Base-by-base conservation (phyloP, 2,113 vertebrate genomes). In the Tringa solitaria region DNA sequence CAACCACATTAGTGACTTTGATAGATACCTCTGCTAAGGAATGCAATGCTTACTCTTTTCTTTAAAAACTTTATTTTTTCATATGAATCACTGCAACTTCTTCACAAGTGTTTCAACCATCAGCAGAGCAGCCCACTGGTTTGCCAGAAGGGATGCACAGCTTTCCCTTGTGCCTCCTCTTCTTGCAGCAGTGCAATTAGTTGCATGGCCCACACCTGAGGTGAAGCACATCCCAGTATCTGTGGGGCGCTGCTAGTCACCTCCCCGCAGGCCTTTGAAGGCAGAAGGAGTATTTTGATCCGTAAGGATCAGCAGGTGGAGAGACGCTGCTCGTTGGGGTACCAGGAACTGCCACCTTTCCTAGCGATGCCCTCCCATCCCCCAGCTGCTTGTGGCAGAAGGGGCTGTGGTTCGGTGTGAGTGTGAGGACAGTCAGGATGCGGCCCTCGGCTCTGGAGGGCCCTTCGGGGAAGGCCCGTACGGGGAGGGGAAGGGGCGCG, bases 401-500 rank as follows among this genome's bases (percentile, higher is more conserved):
- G 50, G 65, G 65, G 50, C 64, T 32, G 59, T 16, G 81, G 60
- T 10, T 28, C 21, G 1, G 11, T 1, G 9, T 3, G 51, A 84
- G 54, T 1, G 9, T 3, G 51, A 84, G 54, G 26, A 24, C 21
- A 39, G 45, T 3, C 17, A 5, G 43, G 51, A 23, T 2, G 23
- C 1, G 81, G 23, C 35, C 9, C 51, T 51, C 1, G 22, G 54
- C 81, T 12, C 4, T 2, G 6, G 46, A 0, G 2, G 35, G 46
- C 45, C 45, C 30, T 27, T 46, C 2, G 9, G n/a, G 23, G 61
- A 73, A 67, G 51, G 21, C 35, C 16, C 4, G 43, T 46, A 4
- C 2, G 6, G 21, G n/a, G 24, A 22, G 37, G 43, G 11, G 61
- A 43, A 64, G 22, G n/a, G 63, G 2, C 19, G 46, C 9, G 7